phyloP scores from a whole-genome alignment of 2,797 vertebrate genomes.

The Pseudotriccus pelzelni region DNA sequence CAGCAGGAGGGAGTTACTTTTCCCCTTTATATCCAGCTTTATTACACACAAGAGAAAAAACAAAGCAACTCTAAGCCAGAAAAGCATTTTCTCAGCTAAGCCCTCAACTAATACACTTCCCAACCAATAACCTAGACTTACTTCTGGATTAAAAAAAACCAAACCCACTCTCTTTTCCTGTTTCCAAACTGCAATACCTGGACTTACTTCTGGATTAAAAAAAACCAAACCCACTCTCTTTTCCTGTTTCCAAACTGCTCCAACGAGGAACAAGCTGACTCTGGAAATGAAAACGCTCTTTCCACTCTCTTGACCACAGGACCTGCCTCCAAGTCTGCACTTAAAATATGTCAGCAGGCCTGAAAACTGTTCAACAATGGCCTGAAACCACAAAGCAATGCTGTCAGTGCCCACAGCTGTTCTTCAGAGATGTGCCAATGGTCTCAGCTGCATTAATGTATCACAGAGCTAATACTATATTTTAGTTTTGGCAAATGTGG shows the following conservation, averaged over 20 bases:
- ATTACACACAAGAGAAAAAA: not conserved
- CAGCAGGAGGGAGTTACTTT: not conserved
- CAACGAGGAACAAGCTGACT: not conserved
- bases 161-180: no score
- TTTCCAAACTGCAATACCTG: rapidly evolving
- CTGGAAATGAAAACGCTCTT: not conserved
- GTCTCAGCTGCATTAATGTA: not conserved
- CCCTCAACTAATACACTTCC: not conserved
- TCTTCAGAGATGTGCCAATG: not conserved
- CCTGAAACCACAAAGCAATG: not conserved
- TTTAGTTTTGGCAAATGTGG: not conserved
- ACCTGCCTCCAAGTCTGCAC: not conserved
- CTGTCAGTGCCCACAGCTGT: not conserved
- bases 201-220: not conserved
- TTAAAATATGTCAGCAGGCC: not conserved
- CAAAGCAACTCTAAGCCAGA: not conserved
- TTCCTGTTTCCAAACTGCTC: not conserved
- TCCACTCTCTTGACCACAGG: rapidly evolving
- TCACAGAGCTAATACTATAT: not conserved
- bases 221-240: not conserved
- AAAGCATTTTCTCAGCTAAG: not conserved
- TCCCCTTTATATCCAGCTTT: not conserved
- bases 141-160: not conserved
- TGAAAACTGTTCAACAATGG: not conserved
- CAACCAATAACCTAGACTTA: not conserved